Evolutionary conservation across 2,888 invertebrate genomes (phyloP).

Genomic region (Agrypnus murinus): DNA sequence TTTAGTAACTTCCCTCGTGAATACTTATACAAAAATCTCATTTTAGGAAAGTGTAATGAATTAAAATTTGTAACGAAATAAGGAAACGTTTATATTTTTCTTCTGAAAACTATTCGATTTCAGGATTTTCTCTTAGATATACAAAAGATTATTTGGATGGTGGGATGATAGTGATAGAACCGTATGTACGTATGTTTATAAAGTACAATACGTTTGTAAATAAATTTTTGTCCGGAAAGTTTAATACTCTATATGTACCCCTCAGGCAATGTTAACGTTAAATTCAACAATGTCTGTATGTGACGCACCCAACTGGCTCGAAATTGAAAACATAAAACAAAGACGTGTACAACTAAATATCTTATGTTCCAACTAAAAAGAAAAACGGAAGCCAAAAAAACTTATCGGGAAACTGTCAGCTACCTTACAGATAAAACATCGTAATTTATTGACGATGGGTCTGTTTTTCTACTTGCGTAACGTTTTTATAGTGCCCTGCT

Average conservation of each 20-base stretch:
- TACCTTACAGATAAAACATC: slow-evolving; percentile 39
- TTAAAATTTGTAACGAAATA: no score
- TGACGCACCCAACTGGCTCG: slow-evolving; percentile 44
- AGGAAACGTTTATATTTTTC: slow-evolving; percentile 6
- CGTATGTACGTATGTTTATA: slow-evolving; percentile 1
- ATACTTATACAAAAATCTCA: no score
- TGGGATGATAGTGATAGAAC: no score
- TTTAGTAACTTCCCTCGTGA: no score
- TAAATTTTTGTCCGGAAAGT: neutral
- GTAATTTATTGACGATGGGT: slow-evolving; percentile 38
- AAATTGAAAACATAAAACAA: slow-evolving; percentile 47
- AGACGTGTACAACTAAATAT: slow-evolving; percentile 40
- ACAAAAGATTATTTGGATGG: no score
- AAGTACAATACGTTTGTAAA: no score
- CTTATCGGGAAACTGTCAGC: slow-evolving; percentile 43
- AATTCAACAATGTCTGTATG: slow-evolving; percentile 42
- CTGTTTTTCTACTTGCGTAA: neutral
- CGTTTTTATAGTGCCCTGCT: slow-evolving; percentile 27
- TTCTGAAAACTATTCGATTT: no score
- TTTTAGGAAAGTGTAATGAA: no score
- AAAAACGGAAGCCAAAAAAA: slow-evolving; percentile 37
- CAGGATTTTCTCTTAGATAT: no score
- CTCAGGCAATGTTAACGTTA: slow-evolving; percentile 41
- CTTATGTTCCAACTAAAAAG: slow-evolving; percentile 29
- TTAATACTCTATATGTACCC: slow-evolving; percentile 24